A percentile compares a stretch with the other conserved stretches of the same genome.
phyloP scores from a whole-genome alignment of 2,113 vertebrate species.

The Synodontis membranacea region DNA sequence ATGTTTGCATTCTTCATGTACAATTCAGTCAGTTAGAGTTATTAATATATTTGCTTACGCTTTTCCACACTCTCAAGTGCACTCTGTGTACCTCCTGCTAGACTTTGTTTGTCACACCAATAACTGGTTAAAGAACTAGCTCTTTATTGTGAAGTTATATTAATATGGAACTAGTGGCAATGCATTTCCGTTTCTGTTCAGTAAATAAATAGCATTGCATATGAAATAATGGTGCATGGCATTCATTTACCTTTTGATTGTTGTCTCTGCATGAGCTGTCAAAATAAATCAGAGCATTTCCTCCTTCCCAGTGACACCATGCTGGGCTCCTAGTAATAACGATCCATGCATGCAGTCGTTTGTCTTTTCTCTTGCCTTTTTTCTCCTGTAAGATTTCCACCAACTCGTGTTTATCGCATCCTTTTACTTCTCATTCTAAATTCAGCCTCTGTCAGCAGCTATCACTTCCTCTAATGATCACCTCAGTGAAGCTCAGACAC shows the following conservation, averaged over 20 bases:
- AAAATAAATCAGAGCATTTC: conserved; percentile 33
- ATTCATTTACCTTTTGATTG: conserved; percentile 28
- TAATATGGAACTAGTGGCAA: neutral
- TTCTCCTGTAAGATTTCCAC: conserved; percentile 10
- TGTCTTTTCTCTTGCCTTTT: conserved; percentile 18
- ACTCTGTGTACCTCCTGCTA: neutral
- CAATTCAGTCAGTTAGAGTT: neutral
- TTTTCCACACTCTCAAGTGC: neutral
- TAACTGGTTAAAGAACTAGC: conserved; percentile 4
- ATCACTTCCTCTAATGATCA: conserved; percentile 43
- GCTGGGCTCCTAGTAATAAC: neutral
- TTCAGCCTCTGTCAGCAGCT: conserved; percentile 12
- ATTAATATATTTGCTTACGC: neutral
- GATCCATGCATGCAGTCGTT: neutral
- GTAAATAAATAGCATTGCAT: conserved; percentile 21
- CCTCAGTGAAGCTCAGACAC: conserved; percentile 38
- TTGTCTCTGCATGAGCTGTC: conserved; percentile 21
- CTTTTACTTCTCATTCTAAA: conserved; percentile 28
- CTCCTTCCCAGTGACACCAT: neutral
- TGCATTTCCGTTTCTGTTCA: neutral
- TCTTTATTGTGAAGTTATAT: conserved; percentile 4
- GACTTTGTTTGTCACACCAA: neutral
- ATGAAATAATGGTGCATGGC: conserved; percentile 1
- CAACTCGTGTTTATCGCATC: conserved; percentile 2
- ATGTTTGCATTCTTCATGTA: neutral